phyloP scores from a whole-genome alignment of 1,140 invertebrate species.

The Platyura marginata region DNA sequence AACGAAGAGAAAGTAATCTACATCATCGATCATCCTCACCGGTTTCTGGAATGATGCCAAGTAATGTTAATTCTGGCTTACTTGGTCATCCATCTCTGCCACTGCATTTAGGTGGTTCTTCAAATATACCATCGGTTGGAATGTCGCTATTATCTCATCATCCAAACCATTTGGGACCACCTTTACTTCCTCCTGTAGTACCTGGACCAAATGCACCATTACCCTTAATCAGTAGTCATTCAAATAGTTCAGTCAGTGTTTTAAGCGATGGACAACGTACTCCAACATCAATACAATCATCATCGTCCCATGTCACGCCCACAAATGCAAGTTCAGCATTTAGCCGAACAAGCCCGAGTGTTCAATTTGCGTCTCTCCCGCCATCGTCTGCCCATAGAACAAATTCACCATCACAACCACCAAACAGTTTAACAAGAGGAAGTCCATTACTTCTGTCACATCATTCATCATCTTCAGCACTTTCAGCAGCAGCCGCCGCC shows the following conservation, averaged over 20 bases:
- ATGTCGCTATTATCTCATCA: conserved; percentile 1
- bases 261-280: background rate
- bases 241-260: background rate
- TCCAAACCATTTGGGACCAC: conserved; percentile 3
- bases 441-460: conserved; percentile 21
- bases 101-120: conserved; percentile 14
- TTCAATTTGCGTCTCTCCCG: conserved; percentile 9
- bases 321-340: conserved; percentile 14
- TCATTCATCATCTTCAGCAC: conserved; percentile 20
- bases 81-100: conserved; percentile 17
- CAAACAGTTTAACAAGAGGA: conserved; percentile 19
- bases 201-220: background rate
- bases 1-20: conserved; percentile 19
- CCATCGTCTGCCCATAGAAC: conserved; percentile 17
- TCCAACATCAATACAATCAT: conserved; percentile 12
- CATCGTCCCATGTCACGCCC: conserved; percentile 8
- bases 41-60: background rate
- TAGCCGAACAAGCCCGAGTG: conserved; percentile 23
- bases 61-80: background rate
- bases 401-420: conserved; percentile 18
- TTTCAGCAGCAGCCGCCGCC: conserved; percentile 17
- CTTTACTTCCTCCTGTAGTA: background rate
- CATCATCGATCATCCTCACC: conserved; percentile 23
- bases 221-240: conserved; percentile 1
- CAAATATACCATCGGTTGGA: conserved; percentile 18